These are phyloP conservation scores for Alcedo atthis DNA, from an alignment of 2,797 vertebrate species.

Conservation along the genomic window DNA sequence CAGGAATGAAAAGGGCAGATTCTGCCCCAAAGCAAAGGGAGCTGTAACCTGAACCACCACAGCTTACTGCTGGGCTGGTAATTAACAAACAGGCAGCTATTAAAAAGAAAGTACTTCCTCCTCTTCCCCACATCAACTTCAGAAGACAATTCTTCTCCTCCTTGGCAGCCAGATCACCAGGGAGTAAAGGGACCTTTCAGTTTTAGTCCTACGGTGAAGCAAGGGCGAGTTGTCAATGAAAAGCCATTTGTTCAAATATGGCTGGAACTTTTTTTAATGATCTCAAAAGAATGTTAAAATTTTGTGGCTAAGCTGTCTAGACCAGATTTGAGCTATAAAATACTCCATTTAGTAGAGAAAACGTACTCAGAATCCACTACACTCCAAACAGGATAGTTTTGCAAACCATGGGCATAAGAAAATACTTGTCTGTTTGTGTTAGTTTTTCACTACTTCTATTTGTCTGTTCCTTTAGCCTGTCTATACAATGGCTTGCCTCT, in stretches of 20 bases:
- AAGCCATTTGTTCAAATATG: conserved; percentile 53
- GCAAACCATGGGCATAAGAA: not conserved
- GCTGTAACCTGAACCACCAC: not conserved
- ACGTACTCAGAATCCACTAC: not conserved
- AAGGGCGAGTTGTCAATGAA: conserved; percentile 11
- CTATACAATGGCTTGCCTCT: not conserved
- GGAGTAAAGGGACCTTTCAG: not conserved
- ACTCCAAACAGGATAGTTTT: not conserved
- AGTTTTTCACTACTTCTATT: not conserved
- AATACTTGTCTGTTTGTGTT: not conserved
- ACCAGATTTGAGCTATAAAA: conserved; percentile 53
- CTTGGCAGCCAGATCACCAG: not conserved
- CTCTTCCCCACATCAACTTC: not conserved
- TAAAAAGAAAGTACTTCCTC: not conserved
- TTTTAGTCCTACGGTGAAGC: not conserved
- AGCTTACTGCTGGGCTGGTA: not conserved
- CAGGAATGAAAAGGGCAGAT: not conserved
- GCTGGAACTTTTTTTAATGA: conserved; percentile 30
- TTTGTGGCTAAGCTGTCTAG: conserved; percentile 57
- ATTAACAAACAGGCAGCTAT: not conserved
- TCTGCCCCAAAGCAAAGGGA: not conserved
- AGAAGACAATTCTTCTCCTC: conserved; percentile 8
- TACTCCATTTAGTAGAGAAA: conserved; percentile 45
- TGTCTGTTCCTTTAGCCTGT: not conserved
- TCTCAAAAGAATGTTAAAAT: conserved; percentile 62